Conservation (phyloP, 2,797 vertebrate genomes). For the Podarcis siculus region DNA sequence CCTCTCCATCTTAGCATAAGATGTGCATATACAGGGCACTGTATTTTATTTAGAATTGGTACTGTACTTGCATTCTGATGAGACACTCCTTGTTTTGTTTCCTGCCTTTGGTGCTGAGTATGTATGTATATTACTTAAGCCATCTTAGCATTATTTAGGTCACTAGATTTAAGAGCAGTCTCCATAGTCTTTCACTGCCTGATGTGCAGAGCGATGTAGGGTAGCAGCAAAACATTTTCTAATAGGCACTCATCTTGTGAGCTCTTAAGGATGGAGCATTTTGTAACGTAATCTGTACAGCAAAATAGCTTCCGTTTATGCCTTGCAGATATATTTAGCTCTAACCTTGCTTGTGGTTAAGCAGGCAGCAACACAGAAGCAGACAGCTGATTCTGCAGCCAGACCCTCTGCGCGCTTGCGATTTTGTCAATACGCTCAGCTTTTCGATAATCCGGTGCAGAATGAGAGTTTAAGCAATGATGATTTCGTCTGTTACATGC, state of each 20-base stretch:
- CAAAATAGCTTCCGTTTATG: conserved; percentile 76
- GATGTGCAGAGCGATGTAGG: conserved; percentile 45
- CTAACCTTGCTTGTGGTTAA: conserved; percentile 81
- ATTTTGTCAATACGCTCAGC: conserved; percentile 77
- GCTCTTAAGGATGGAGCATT: conserved; percentile 69
- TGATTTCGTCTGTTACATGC: conserved; percentile 31
- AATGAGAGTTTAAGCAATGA: conserved; percentile 56
- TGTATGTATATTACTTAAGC: conserved; percentile 71
- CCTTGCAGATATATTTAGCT: conserved; percentile 83
- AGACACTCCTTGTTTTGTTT: conserved; percentile 68
- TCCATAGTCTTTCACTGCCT: conserved; percentile 66
- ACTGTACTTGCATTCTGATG: conserved; percentile 73
- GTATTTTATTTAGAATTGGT: conserved; percentile 70
- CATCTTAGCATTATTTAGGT: conserved; percentile 81
- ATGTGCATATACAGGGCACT: conserved; percentile 65
- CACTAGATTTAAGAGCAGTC: conserved; percentile 73
- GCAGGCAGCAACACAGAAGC: conserved; percentile 79
- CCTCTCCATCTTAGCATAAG: conserved; percentile 56
- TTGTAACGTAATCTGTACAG: conserved; percentile 70
- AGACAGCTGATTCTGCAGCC: conserved; percentile 83
- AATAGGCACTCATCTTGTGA: conserved; percentile 63
- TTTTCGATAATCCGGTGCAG: conserved; percentile 69
- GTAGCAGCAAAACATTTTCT: conserved; percentile 62
- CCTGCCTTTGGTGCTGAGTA: conserved; percentile 67
- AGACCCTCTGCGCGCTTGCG: conserved; percentile 69